Base-by-base conservation (phyloP, 2,113 vertebrate genomes). In the Puffinus mauretanicus region DNA sequence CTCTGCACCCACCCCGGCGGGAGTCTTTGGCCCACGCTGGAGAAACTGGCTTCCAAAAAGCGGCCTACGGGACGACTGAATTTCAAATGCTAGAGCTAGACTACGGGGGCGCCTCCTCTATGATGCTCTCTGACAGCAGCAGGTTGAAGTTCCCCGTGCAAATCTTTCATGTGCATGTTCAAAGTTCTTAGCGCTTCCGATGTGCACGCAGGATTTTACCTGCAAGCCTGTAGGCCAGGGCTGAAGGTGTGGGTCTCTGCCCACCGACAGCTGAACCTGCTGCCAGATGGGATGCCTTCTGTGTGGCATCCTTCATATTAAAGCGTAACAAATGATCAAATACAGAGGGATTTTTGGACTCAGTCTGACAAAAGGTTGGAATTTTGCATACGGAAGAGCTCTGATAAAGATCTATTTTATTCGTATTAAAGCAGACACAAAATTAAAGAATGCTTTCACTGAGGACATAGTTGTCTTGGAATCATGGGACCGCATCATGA, bases 131-230 rank as follows among this genome's bases (percentile, higher is more conserved):
- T 1, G 55, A 3, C 34, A 15, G 71, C 40, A 9, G 58, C 26
- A 12, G 24, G 49, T 6, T 11, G 18, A 64, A 27, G 38, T 2
- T 51, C 36, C 47, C 60, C 0, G 2, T 11, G n/a, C 29, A 8
- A 3, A 10, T 27, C 44, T 36, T 24, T 6, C 16, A 2, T 2
- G 15, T 4, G 34, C 18, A 0, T 1, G 0, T 7, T 7, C 30
- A 1, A 2, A 5, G 5, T 4, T 9, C 17, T 12, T 16, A 17
- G 64, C 0, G 22, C 51, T 47, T 4, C 20, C 1, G 2, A 7
- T 6, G 36, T 0, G 1, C 22, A 2, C 0, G 2, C 1, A 11
- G 57, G 42, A 1, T 11, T 42, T 12, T 13, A 13, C 46, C 73
- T 30, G 60, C 32, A 9, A 66, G 46, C 21, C 57, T 20, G 38